phyloP scores from a whole-genome alignment of 2,797 vertebrate genomes.

The Fratercula arctica region DNA sequence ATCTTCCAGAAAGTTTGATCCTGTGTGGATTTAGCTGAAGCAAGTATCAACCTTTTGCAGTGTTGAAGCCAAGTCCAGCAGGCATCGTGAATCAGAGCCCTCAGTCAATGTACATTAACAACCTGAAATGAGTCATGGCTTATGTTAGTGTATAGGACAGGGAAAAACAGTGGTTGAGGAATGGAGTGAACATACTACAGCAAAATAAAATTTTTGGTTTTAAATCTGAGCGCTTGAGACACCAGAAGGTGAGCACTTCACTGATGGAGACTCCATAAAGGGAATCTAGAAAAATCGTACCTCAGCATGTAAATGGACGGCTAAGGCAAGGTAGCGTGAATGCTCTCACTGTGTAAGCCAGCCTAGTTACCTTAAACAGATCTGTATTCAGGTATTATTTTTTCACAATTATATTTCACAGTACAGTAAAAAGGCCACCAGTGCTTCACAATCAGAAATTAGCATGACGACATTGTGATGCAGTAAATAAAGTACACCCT shows the following conservation, averaged over 20 bases:
- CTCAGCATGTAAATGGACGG: background rate
- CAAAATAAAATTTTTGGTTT: background rate
- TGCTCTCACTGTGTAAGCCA: background rate
- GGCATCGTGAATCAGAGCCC: background rate
- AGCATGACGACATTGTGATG: background rate
- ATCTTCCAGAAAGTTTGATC: background rate
- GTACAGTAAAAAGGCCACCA: background rate
- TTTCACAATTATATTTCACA: background rate
- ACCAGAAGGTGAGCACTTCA: background rate
- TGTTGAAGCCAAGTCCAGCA: background rate
- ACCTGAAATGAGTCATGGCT: background rate
- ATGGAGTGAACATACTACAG: background rate
- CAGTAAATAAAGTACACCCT: background rate
- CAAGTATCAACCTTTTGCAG: background rate
- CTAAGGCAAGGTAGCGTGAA: background rate
- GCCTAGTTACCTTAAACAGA: background rate
- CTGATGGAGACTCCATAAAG: background rate
- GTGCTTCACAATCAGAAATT: background rate
- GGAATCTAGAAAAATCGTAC: background rate
- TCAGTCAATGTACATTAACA: background rate
- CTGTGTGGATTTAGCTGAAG: background rate
- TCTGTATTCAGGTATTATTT: background rate
- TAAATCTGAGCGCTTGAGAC: background rate
- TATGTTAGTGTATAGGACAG: background rate
- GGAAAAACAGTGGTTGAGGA: background rate